Percentiles rank a stretch among this genome's conserved stretches.
Conservation (phyloP, 2,888 invertebrate species). For the Argyresthia albistria region DNA sequence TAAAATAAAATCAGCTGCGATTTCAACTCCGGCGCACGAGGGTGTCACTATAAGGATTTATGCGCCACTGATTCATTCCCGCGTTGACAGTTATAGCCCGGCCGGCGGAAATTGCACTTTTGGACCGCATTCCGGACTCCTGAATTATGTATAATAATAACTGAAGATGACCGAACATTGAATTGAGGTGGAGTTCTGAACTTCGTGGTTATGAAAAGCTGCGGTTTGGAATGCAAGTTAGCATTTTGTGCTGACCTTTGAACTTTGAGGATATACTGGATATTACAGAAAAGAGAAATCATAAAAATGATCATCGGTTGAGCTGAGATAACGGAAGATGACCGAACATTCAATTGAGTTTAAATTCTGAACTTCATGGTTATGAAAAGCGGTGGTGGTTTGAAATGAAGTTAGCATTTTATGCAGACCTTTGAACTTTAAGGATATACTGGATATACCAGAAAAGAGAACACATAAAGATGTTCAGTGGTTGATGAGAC, state of each 20-base stretch:
- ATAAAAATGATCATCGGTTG: too few species aligned
- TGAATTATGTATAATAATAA: conserved; percentile 55
- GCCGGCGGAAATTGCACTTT: conserved; percentile 60
- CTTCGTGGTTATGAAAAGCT: background rate
- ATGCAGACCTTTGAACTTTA: background rate
- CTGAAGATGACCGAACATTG: conserved; percentile 27
- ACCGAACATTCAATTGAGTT: conserved; percentile 12
- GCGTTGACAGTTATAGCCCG: conserved; percentile 60
- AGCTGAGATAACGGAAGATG: conserved; percentile 46
- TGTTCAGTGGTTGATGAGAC: too few species aligned
- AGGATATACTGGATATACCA: background rate
- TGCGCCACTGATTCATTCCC: conserved; percentile 59
- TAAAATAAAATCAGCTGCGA: conserved; percentile 45
- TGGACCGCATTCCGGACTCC: conserved; percentile 47
- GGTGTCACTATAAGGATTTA: conserved; percentile 54
- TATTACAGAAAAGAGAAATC: too few species aligned
- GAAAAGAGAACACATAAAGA: too few species aligned
- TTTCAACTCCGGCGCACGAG: conserved; percentile 8
- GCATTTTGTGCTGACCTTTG: too few species aligned
- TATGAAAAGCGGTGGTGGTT: background rate
- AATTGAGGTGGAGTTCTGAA: conserved; percentile 1
- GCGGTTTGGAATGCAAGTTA: too few species aligned
- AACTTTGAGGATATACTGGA: background rate
- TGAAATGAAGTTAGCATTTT: too few species aligned
- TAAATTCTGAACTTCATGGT: background rate